phyloP scores from a whole-genome alignment of 1,140 invertebrate genomes.

The Rhagoletis pomonella region DNA sequence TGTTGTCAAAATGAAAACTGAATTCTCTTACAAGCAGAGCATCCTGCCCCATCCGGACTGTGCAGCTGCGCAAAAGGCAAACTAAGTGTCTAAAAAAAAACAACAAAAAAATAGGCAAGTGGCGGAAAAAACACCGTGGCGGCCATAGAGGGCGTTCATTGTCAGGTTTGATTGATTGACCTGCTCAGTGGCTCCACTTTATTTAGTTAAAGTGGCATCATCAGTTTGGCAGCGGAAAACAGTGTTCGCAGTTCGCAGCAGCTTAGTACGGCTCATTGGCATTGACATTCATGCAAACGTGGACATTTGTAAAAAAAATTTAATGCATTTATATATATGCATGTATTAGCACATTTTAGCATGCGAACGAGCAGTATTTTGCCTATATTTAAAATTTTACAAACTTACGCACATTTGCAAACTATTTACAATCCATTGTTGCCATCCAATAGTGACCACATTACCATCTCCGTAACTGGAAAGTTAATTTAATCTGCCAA shows the following conservation, averaged over 20 bases:
- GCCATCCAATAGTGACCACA: too few relatives aligned
- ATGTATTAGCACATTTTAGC: background rate
- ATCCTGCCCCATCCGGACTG: background rate
- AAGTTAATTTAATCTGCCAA: slow-evolving; percentile 25
- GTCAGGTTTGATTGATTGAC: slow-evolving; percentile 23
- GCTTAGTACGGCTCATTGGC: background rate
- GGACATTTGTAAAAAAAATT: too few relatives aligned
- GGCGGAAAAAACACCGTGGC: background rate
- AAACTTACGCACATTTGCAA: too few relatives aligned
- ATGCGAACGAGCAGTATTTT: too few relatives aligned
- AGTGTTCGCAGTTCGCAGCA: background rate
- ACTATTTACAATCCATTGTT: too few relatives aligned
- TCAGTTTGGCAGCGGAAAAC: background rate
- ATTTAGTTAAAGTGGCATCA: background rate
- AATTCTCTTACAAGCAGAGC: background rate
- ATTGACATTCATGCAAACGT: background rate
- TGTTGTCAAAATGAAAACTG: slow-evolving; percentile 23
- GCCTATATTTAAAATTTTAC: too few relatives aligned
- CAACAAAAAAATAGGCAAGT: background rate
- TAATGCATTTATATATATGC: background rate
- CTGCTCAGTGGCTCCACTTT: background rate
- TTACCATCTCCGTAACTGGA: background rate
- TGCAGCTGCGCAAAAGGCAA: background rate
- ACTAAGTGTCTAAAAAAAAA: background rate
- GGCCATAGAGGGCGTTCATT: background rate